Conservation (phyloP, 1,140 invertebrate genomes). For the Bombus picipes region DNA sequence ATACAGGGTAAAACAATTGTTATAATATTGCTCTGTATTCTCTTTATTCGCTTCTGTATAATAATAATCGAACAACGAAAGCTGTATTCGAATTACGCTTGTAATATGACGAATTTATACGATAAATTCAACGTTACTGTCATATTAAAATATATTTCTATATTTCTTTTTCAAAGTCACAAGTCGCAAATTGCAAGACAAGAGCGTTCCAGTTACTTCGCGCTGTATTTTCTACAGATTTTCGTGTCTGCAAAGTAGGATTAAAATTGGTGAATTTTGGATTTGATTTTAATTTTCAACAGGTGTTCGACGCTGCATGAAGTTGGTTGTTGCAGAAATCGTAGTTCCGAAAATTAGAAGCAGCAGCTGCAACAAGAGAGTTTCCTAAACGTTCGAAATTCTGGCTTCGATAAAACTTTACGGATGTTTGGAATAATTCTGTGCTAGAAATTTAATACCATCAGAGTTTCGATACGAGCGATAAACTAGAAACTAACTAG, state of each 20-base stretch:
- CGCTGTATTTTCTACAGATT: not conserved
- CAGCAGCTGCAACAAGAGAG: not conserved
- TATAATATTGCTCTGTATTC: not conserved
- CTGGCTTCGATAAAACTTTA: conserved; percentile 28
- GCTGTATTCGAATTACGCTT: too few relatives aligned
- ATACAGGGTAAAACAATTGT: not conserved
- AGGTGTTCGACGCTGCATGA: not conserved
- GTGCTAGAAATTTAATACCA: conserved; percentile 23
- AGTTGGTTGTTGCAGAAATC: not conserved
- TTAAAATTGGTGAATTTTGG: not conserved
- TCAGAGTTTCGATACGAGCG: conserved; percentile 14
- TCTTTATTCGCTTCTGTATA: not conserved
- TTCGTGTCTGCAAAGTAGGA: not conserved
- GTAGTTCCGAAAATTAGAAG: conserved; percentile 9
- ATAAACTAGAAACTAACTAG: conserved; percentile 21
- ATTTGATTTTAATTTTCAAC: conserved; percentile 32
- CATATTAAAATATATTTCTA: not conserved
- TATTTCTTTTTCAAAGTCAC: not conserved
- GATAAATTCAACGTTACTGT: too few relatives aligned
- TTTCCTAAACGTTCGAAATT: conserved; percentile 30
- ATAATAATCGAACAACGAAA: not conserved
- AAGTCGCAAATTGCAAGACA: not conserved
- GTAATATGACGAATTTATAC: too few relatives aligned
- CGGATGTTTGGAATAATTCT: conserved; percentile 25
- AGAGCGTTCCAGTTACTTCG: not conserved